Percentiles rank a stretch among this genome's conserved stretches.
phyloP scores from a whole-genome alignment of 2,797 vertebrate genomes.

The Coregonus suidteri region DNA sequence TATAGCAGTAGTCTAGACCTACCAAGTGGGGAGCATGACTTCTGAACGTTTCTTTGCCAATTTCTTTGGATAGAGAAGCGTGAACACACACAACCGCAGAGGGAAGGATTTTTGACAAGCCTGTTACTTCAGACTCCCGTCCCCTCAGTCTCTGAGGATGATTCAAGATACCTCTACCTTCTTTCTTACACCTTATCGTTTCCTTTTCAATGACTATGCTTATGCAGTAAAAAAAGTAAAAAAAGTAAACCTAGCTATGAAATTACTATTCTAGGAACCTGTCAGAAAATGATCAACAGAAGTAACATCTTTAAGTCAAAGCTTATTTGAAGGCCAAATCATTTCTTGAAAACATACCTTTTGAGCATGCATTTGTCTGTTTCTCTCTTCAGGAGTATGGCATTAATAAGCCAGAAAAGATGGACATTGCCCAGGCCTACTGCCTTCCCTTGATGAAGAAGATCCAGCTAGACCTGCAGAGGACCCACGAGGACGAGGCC shows the following conservation, averaged over 20 bases:
- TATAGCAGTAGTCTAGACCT: not conserved
- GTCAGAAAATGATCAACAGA: not conserved
- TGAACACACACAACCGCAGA: not conserved
- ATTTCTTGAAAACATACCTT: no score
- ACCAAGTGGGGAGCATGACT: not conserved
- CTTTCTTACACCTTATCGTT: no score
- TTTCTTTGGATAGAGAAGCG: no score
- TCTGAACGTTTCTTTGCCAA: no score
- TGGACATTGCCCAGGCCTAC: slow-evolving; percentile 88
- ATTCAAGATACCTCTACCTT: not conserved
- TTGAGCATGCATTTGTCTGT: not conserved
- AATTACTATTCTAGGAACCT: not conserved
- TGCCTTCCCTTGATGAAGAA: slow-evolving; percentile 88
- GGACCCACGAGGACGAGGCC: slow-evolving; percentile 90
- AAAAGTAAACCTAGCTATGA: no score
- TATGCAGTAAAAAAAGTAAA: no score
- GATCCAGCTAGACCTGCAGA: slow-evolving; percentile 88
- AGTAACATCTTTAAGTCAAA: not conserved
- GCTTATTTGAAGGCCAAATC: not conserved
- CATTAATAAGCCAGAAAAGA: slow-evolving; percentile 85
- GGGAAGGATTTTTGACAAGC: not conserved
- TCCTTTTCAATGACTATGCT: not conserved
- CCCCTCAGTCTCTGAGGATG: not conserved
- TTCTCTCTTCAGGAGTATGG: slow-evolving; percentile 82
- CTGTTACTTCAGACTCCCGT: not conserved